Base-by-base conservation (phyloP, 2,113 vertebrate species). In the Hemichromis elongatus region DNA sequence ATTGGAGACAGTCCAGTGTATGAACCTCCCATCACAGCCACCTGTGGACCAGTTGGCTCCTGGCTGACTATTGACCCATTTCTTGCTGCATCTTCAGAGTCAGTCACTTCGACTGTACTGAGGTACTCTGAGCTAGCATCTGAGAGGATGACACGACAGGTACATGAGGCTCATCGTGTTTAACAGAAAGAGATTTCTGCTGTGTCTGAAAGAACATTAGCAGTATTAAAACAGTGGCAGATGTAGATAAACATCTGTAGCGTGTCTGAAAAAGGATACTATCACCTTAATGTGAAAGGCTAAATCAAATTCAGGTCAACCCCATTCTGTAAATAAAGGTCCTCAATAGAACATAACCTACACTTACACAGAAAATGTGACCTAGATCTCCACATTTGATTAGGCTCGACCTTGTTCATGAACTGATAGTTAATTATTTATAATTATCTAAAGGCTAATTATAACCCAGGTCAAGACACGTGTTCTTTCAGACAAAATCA, bases 71-170 rank as follows among this genome's bases (percentile, higher is more conserved):
- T 78, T 2, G 8, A 88, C 92, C 94, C 94, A 91, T 94, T 89
- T 5, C 95, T 95, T 87, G 95, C 95, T 63, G 92, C 24, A 2
- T 97, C 97, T 88, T 98, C 97, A 0, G 96, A 95, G 83, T 98
- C 97, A 19, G 96, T 96, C 92, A 96, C 96, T 83, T 98, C 97
- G 10, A 97, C 95, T 1, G 97, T 95, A 92, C 97, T 97, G 37
- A 94, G 94, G 85, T 97, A 97, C 84, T 96, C 97, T 0, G 97
- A 98, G 90, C 97, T 97, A 81, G 96, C 96, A 96, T 98, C 98
- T 98, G 93, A 33, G 94, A 33, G 83, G 24, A 87, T 10, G 7
- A 87, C 35, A 73, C 21, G 80, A 56, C 90, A 30, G 93, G 59
- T 53, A 56, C 63, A 84, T 42, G 66, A 53, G 35, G 66, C 18